Base-by-base conservation (phyloP, 1,140 invertebrate genomes). In the Eupristina koningsbergeri region DNA sequence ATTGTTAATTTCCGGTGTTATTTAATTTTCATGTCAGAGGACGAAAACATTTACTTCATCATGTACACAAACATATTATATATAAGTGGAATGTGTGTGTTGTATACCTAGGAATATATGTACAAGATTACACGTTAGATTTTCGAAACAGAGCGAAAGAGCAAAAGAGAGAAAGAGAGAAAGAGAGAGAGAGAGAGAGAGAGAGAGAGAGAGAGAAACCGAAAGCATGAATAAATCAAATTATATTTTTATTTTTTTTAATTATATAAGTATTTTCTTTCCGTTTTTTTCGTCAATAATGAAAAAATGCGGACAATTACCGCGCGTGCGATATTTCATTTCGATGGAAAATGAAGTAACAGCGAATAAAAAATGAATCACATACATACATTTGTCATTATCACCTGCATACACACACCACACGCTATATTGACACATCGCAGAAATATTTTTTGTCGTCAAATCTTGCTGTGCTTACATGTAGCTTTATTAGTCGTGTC, bases 401-500 rank as follows among this genome's bases (percentile, higher is more conserved):
- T 79, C 82, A 84, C 76, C 69, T 80, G 76, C 82, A 76, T 53
- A 76, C 26, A 64, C 77, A 64, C 29, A 47, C 29, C 29, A 47
- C 29, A 63, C 69, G 71, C 71, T 77, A 82, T 58, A 83, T 61
- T 83, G 81, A 67, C 63, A 67, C 81, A 83, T 73, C n/a, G 81
- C 67, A 83, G 74, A 78, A 78, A 73, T 83, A 83, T 83, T 67
- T 81, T 83, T 82, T 77, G 73, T 75, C 61, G 74, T 83, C 74
- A 58, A 83, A 75, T 47, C 19, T 78, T 45, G 53, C 39, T 78
- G 50, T 80, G 82, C 76, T 84, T 80, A 64, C n/a, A 69, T 74
- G 76, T 74, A 84, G 75, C 81, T 83, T 83, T 83, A 83, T 73
- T 83, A 78, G 75, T 78, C 45, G 81, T 83, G 64, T 78, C 64